Evolutionary conservation across 2,113 vertebrate genomes (phyloP).

Genomic region (Edolisoma coerulescens): DNA sequence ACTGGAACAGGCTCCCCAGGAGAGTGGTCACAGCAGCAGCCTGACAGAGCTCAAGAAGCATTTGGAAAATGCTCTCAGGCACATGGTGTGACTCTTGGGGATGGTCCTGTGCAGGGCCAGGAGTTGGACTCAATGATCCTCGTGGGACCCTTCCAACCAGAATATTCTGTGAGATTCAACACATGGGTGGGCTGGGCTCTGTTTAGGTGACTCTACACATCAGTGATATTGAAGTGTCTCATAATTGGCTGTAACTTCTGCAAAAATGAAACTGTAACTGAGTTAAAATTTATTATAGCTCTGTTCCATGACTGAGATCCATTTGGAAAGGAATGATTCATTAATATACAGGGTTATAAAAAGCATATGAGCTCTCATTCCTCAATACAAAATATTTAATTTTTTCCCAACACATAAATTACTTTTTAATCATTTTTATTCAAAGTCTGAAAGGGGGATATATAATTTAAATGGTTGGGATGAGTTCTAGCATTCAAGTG

Average conservation of each 20-base stretch:
- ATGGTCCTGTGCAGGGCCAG: neutral
- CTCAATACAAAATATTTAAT: neutral
- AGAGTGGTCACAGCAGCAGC: neutral
- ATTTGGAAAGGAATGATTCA: neutral
- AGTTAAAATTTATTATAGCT: neutral
- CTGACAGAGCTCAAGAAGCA: fast-evolving
- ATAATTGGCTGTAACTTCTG: neutral
- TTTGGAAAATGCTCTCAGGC: neutral
- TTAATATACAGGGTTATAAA: neutral
- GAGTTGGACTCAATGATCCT: fast-evolving
- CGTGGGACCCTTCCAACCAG: neutral
- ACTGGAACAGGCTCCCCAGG: neutral
- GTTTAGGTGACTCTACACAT: neutral
- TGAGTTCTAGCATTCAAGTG: neutral
- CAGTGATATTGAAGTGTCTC: neutral
- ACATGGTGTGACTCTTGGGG: neutral
- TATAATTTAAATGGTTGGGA: neutral
- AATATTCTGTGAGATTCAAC: neutral
- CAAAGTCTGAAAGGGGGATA: neutral
- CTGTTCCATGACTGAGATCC: neutral
- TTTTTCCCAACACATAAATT: neutral
- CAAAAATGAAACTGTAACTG: neutral
- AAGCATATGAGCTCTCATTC: neutral
- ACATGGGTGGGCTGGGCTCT: neutral
- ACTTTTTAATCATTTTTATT: neutral